These are phyloP conservation scores for Cyprinodon tularosa DNA, from an alignment of 2,113 vertebrate species.

Conservation along the genomic window DNA sequence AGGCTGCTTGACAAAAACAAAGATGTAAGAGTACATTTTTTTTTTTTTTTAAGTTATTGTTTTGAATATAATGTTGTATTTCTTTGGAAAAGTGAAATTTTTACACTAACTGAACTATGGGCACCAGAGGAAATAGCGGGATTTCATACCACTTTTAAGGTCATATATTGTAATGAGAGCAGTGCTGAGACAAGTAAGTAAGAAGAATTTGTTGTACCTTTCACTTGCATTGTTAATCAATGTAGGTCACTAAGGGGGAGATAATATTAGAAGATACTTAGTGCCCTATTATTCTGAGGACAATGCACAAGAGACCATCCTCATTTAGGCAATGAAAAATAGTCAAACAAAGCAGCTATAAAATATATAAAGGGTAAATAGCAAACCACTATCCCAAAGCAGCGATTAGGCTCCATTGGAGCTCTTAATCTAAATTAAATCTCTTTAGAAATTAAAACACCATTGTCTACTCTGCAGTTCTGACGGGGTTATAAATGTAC, in stretches of 20 bases:
- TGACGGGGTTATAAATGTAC: slow-evolving; percentile 63
- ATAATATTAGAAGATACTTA: slow-evolving; percentile 53
- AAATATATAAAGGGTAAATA: slow-evolving; percentile 71
- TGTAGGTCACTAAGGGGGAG: slow-evolving; percentile 40
- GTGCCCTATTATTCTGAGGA: slow-evolving; percentile 48
- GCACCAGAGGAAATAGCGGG: background rate
- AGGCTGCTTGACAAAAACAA: slow-evolving; percentile 81
- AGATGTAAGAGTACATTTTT: slow-evolving; percentile 78
- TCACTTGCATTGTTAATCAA: slow-evolving; percentile 48
- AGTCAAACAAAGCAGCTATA: slow-evolving; percentile 59
- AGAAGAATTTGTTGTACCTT: slow-evolving; percentile 51
- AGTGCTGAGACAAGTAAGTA: slow-evolving; percentile 37
- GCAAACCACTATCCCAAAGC: slow-evolving; percentile 58
- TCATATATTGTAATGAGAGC: slow-evolving; percentile 28
- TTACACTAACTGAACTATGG: slow-evolving; percentile 26
- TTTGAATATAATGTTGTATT: slow-evolving; percentile 31
- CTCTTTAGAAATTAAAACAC: slow-evolving; percentile 73
- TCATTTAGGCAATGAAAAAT: slow-evolving; percentile 48
- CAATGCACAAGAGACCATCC: slow-evolving; percentile 53
- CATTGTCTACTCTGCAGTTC: slow-evolving; percentile 62
- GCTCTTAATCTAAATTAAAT: slow-evolving; percentile 80
- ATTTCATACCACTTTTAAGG: slow-evolving; percentile 38
- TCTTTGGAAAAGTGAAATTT: slow-evolving; percentile 13
- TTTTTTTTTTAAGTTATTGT: slow-evolving; percentile 24
- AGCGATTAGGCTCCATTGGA: slow-evolving; percentile 66